Evolutionary conservation across 2,113 vertebrate species (phyloP).

Genomic region (Cyprinodon tularosa): DNA sequence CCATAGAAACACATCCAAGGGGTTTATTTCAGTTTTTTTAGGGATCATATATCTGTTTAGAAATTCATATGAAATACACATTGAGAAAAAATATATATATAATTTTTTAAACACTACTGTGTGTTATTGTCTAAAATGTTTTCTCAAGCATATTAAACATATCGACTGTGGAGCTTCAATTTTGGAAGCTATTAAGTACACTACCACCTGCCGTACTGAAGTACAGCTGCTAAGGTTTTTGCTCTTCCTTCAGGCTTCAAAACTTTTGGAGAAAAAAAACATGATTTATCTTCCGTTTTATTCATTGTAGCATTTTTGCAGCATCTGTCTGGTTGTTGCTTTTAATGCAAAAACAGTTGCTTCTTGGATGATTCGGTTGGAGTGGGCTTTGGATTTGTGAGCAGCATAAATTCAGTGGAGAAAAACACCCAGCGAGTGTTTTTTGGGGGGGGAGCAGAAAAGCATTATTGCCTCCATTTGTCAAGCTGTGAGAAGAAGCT

Average conservation of each 20-base stretch:
- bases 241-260: not conserved
- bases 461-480: constrained; percentile 16
- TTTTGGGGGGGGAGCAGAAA: not conserved
- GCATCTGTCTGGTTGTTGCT: not conserved
- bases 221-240: not conserved
- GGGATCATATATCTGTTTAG: no score
- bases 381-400: constrained; percentile 1
- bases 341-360: not conserved
- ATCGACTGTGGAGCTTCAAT: no score
- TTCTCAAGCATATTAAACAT: no score
- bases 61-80: no score
- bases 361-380: not conserved
- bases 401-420: constrained; percentile 11
- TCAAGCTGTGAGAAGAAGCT: constrained; percentile 4
- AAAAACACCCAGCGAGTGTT: not conserved
- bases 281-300: not conserved
- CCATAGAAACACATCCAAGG: no score
- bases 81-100: no score
- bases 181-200: not conserved
- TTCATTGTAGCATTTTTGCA: not conserved
- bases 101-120: no score
- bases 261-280: not conserved
- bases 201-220: not conserved
- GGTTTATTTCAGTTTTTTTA: no score
- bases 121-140: no score